Evolutionary conservation across 1,140 invertebrate genomes (phyloP).

Genomic region (Panagrolaimus sp.): DNA sequence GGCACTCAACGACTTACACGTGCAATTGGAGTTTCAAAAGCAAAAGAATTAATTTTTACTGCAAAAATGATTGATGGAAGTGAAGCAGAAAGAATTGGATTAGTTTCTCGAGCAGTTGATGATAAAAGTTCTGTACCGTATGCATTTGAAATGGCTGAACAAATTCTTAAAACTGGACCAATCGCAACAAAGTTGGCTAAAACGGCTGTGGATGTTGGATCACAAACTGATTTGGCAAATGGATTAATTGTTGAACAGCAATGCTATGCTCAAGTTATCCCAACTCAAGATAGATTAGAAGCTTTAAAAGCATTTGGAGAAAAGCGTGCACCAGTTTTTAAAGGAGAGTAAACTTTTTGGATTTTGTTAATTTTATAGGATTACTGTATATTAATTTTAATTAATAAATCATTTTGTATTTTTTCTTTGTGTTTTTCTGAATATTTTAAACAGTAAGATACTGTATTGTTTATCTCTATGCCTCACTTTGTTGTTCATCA

Average conservation of each 20-base stretch:
- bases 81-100: conserved; percentile 72
- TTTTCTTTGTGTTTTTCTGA: too few relatives aligned
- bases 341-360: conserved; percentile 62
- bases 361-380: not conserved
- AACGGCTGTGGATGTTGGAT: conserved; percentile 73
- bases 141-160: conserved; percentile 39
- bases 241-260: conserved; percentile 83
- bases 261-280: conserved; percentile 79
- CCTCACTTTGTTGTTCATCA: too few relatives aligned
- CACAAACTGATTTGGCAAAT: conserved; percentile 75
- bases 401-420: too few relatives aligned
- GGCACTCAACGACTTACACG: conserved; percentile 87
- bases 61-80: conserved; percentile 74
- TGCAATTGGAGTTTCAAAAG: conserved; percentile 75
- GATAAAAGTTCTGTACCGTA: conserved; percentile 26
- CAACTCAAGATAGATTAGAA: conserved; percentile 86
- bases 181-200: conserved; percentile 86
- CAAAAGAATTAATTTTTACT: conserved; percentile 94
- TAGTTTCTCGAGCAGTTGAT: conserved; percentile 78
- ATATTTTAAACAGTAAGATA: too few relatives aligned
- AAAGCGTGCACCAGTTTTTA: conserved; percentile 77
- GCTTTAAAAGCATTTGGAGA: conserved; percentile 85
- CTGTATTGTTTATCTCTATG: too few relatives aligned
- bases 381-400: not conserved
- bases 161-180: conserved; percentile 71